Evolutionary conservation across 2,888 invertebrate genomes (phyloP).

Genomic region (Ephialtes manifestator): DNA sequence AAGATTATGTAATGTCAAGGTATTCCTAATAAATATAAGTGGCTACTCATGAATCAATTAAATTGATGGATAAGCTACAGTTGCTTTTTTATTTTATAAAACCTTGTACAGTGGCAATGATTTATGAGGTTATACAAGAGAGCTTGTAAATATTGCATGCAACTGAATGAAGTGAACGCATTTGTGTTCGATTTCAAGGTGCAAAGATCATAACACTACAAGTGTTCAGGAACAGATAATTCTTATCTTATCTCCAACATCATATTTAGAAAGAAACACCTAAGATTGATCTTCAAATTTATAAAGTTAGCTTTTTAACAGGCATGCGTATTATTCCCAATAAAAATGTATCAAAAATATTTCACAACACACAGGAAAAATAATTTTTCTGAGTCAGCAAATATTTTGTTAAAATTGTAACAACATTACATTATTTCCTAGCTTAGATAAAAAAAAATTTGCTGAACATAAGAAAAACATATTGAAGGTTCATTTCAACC

Average conservation of each 20-base stretch:
- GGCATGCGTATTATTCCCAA: too few relatives aligned
- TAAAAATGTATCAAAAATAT: too few relatives aligned
- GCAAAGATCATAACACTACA: slow-evolving; percentile 9
- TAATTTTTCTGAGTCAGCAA: too few relatives aligned
- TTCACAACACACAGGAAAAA: too few relatives aligned
- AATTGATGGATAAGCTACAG: neutral
- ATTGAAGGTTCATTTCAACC: too few relatives aligned
- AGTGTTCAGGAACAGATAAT: slow-evolving; percentile 3
- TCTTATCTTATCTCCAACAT: slow-evolving; percentile 2
- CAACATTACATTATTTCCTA: too few relatives aligned
- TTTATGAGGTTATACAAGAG: neutral
- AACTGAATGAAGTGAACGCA: neutral
- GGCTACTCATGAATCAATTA: too few relatives aligned
- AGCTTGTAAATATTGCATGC: neutral
- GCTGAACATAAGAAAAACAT: too few relatives aligned
- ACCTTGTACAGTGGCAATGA: neutral
- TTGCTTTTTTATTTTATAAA: neutral
- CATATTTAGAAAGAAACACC: neutral
- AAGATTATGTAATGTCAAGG: neutral
- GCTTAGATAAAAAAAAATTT: too few relatives aligned
- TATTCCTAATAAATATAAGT: neutral
- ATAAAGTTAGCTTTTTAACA: neutral
- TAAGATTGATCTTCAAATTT: neutral
- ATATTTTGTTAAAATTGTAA: too few relatives aligned
- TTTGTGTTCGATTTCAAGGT: neutral